Base-by-base conservation (phyloP, 2,888 invertebrate species). In the Acleris sparsana region DNA sequence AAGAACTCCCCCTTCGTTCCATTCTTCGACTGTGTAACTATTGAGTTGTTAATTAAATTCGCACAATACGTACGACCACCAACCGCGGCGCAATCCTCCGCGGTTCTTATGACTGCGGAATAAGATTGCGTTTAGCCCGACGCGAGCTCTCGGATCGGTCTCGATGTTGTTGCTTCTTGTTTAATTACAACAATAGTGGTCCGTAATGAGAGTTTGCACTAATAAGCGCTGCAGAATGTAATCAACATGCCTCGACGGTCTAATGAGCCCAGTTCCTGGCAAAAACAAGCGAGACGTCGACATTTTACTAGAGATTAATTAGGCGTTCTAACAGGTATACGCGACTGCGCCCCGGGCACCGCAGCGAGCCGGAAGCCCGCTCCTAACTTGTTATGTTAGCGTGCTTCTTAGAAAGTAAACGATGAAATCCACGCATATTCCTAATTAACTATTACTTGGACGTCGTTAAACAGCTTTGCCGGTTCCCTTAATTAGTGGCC, bases 121-220 rank as follows among this genome's bases (percentile, higher is more conserved):
- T 82, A 88, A 74, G 82, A 84, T 72, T 75, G 77, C 79, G 78
- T 85, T 87, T 75, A 62, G 80, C 71, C 70, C 73, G 75, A 75
- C 71, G 69, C 68, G 57, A 69, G 69, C 75, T 75, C 74, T 69
- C 70, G 79, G 78, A 80, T 78, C 80, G 77, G 80, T 82, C 82
- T 82, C 80, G 83, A 82, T 83, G 83, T 86, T 83, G 83, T 86
- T 84, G 84, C 84, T 85, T 86, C 88, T 88, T 88, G 90, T 91
- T 92, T 90, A 92, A 92, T 92, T 92, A 91, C 89, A 92, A 92
- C 92, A 92, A 92, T 92, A 92, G 92, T 91, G 85, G 87, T 85
- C 87, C 86, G 90, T 92, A 92, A 92, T 91, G 91, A 92, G 92
- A 90, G 87, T 90, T 90, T 89, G 90, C 89, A 87, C 87, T 92